Base-by-base conservation (phyloP, 2,888 invertebrate species). In the Microplitis manilae region DNA sequence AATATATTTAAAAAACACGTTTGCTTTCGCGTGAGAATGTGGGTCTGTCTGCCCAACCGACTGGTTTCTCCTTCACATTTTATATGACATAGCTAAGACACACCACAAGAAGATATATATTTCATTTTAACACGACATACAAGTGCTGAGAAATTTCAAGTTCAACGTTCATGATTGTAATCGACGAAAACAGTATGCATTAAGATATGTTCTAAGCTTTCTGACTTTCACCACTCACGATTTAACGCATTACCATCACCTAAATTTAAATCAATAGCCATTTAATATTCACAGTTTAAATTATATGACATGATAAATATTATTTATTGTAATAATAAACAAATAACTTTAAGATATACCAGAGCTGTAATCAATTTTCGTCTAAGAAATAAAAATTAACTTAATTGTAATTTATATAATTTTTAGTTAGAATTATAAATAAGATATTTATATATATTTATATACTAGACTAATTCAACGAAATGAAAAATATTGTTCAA, bases 141-240 rank as follows among this genome's bases (percentile, higher is more conserved):
- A 70, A 50, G 20, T 69, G 7, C 17, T 60, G 60, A 70, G 60
- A 70, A 60, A 70, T 70, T 72, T 72, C 71, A 72, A 72, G 62
- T 72, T 72, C 71, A 62, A 72, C 62, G 61, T 39, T 50, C 50
- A 50, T 50, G 50, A 50, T 50, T 50, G 50, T 50, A 38, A 72
- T 61, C 30, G 59, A 67, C 67, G 67, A 67, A 67, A 67, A 60
- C 15, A 61, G 61, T 60, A 20, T 69, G 40, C 61, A 61, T 75
- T 68, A 64, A 75, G 62, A 75, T 75, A 69, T 50, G 30, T 15
- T 67, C 67, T 39, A 68, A 75, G 75, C 75, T 75, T 75, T 75
- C 64, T 64, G 72, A 76, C 72, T 67, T 60, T 72, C 62, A 38
- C 71, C 60, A 38, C 39, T 38, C 38, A 62, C 39, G 4, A 72